Evolutionary conservation across 2,113 vertebrate genomes (phyloP), one percentile per base, ranked within the genome.

Genomic region (Lophura nycthemera): DNA sequence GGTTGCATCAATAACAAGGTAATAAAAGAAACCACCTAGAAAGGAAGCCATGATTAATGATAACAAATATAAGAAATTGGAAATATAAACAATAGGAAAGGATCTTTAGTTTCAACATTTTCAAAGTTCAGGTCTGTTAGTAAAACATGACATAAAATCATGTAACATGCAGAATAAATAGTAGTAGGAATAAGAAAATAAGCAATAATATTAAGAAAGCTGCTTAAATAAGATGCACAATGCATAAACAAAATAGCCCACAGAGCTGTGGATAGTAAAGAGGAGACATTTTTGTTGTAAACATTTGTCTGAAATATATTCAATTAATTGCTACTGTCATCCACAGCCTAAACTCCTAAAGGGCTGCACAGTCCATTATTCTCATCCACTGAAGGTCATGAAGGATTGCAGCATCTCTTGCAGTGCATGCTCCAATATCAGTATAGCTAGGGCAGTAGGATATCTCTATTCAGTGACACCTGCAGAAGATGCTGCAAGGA

Each of bases 11-110:
- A 82, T 95, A 93, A 86, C 36, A 93, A 94, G 7, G 11, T 89
- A 96, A 93, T 89, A 94, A 86, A 91, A 86, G 89, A 88, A 93
- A 88, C 81, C 86, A 96, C 95, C 94, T 96, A 86, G 79, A 91
- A 96, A 92, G 93, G 92, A 95, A 94, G 59, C 52, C 40, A 34
- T 94, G 92, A 96, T 96, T 96, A 96, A 95, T 96, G 69, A 86
- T 92, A 94, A 89, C 65, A 92, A 94, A 96, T 86, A 60, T 52
- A 94, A 95, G 50, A 86, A 86, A 94, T 12, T 93, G 75, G 59
- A 92, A 92, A 83, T 71, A 86, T 38, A 93, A 96, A 77, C 64
- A 64, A 42, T 52, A 36, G 21, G 19, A 92, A 88, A 93, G 88
- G 57, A 38, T 29, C 75, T 83, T 87, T 69, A 42, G 71, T 83